phyloP scores from a whole-genome alignment of 2,797 vertebrate genomes.

The Myotis vivesi region DNA sequence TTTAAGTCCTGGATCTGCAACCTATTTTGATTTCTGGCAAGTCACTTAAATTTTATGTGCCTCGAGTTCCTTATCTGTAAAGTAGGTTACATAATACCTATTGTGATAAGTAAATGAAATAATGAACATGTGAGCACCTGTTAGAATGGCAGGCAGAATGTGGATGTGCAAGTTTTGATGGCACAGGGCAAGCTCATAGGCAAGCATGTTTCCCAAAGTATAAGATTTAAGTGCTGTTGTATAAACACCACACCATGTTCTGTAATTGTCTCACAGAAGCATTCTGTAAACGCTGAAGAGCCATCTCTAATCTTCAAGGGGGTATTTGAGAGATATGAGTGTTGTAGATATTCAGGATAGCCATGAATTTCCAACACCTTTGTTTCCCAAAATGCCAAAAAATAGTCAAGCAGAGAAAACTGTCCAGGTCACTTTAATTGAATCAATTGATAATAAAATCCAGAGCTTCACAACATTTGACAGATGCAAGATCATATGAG shows the following conservation, averaged over 20 bases:
- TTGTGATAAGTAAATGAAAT: not conserved
- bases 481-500: not conserved
- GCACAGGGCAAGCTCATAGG: not conserved
- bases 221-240: constrained; percentile 5
- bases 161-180: not conserved
- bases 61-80: not conserved
- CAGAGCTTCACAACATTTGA: constrained; percentile 23
- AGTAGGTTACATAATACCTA: not conserved
- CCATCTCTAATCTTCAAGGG: constrained; percentile 16
- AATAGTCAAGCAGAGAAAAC: constrained; percentile 38
- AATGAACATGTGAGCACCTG: not conserved
- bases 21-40: not conserved
- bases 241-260: not conserved
- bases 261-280: not conserved
- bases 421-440: constrained; percentile 24
- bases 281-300: constrained; percentile 34
- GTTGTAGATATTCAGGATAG: not conserved
- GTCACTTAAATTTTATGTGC: not conserved
- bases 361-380: not conserved
- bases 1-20: not conserved
- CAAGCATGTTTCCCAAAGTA: not conserved
- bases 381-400: constrained; percentile 46
- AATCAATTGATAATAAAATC: constrained; percentile 51
- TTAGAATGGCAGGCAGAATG: not conserved
- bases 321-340: not conserved